Conservation (phyloP, 2,888 invertebrate species). For the Patella depressa region DNA sequence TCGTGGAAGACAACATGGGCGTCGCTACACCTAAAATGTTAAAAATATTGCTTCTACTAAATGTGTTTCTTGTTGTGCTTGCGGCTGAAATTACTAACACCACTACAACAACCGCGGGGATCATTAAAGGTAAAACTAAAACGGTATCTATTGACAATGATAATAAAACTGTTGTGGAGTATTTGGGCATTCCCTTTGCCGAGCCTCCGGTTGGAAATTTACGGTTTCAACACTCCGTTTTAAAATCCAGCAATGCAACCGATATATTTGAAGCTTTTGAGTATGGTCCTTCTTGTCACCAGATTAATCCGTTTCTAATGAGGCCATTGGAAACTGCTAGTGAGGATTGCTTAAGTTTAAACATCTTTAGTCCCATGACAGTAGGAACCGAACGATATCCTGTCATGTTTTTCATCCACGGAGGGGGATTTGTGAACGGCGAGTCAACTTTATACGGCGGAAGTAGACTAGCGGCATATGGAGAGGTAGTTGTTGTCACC, state of each 20-base stretch:
- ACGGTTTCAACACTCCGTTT: conserved; percentile 68
- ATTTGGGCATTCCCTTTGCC: conserved; percentile 61
- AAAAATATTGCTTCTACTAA: no score
- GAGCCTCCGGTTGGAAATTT: conserved; percentile 74
- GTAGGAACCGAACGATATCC: conserved; percentile 16
- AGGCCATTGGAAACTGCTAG: conserved; percentile 13
- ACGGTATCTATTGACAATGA: not conserved
- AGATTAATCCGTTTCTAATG: not conserved
- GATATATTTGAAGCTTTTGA: conserved; percentile 85
- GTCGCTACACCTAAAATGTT: no score
- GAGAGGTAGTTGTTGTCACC: conserved; percentile 46
- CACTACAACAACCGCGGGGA: not conserved
- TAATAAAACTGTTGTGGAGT: not conserved
- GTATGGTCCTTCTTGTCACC: conserved; percentile 89
- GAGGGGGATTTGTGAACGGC: conserved; percentile 44
- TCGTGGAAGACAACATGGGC: no score
- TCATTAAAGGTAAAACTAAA: not conserved
- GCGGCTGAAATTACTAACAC: not conserved
- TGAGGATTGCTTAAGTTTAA: conserved; percentile 54
- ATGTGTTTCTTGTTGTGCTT: no score
- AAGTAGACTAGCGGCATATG: conserved; percentile 38
- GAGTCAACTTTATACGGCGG: conserved; percentile 43
- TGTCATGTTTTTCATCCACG: conserved; percentile 48
- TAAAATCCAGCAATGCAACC: conserved; percentile 39
- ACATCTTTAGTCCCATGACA: conserved; percentile 44